Evolutionary conservation across 2,888 invertebrate species (phyloP).

Genomic region (Eristalinus sepulchralis): DNA sequence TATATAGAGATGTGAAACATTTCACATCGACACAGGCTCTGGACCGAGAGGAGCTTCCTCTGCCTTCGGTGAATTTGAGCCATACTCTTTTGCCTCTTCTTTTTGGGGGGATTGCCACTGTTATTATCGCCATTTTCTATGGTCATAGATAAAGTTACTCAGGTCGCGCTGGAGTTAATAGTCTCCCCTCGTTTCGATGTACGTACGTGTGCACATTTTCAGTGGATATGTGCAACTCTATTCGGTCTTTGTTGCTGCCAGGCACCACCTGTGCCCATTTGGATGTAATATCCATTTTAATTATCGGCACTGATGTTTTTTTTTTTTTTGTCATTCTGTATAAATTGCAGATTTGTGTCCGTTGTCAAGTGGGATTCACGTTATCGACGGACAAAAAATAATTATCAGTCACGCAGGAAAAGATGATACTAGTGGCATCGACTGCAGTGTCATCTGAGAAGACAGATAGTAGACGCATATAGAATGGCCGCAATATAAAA

Average conservation of each 20-base stretch:
- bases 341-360: not conserved
- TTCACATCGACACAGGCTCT: conserved; percentile 26
- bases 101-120: conserved; percentile 8
- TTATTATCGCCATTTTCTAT: conserved; percentile 21
- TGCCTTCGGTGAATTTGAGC: not conserved
- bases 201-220: not conserved
- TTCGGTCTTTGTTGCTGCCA: not conserved
- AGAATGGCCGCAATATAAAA: not conserved
- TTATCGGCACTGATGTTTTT: conserved; percentile 2
- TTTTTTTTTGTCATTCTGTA: not conserved
- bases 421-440: not conserved
- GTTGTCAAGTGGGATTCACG: not conserved
- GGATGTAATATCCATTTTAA: conserved; percentile 37
- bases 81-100: not conserved
- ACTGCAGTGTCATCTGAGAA: not conserved
- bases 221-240: not conserved
- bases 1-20: conserved; percentile 6
- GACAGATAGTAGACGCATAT: not conserved
- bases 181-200: not conserved
- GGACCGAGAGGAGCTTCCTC: not conserved
- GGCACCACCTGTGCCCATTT: conserved; percentile 47
- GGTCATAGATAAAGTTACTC: conserved; percentile 2
- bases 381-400: not conserved
- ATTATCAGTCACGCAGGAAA: not conserved
- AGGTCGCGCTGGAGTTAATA: conserved; percentile 26